These are phyloP conservation scores for Biston betularia DNA, from an alignment of 2,888 invertebrate genomes.

Conservation along the genomic window DNA sequence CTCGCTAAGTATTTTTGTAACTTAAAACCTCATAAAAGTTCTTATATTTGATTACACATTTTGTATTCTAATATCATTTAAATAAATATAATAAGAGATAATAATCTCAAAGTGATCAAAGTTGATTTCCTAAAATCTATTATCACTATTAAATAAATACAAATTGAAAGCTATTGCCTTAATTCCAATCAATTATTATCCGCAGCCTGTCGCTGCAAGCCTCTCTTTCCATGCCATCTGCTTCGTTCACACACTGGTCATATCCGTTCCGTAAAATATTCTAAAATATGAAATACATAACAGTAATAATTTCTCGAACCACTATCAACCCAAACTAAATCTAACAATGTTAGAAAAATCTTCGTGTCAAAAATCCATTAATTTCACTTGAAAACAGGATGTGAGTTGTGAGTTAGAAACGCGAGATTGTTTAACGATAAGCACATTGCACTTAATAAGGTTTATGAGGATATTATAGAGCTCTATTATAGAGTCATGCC, in stretches of 20 bases:
- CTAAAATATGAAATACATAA: background rate
- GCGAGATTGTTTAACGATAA: conserved; percentile 63
- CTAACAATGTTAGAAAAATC: conserved; percentile 51
- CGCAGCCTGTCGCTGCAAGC: too few species aligned
- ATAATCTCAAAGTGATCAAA: background rate
- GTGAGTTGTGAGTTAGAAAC: conserved; percentile 59
- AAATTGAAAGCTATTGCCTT: too few species aligned
- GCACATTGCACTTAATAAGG: conserved; percentile 54
- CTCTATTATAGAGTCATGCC: conserved; percentile 43
- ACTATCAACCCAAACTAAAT: conserved; percentile 16
- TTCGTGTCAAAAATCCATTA: conserved; percentile 66
- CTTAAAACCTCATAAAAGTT: background rate
- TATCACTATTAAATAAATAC: background rate
- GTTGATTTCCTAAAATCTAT: background rate
- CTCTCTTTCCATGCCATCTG: too few species aligned
- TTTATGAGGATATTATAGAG: conserved; percentile 52
- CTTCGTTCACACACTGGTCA: too few species aligned
- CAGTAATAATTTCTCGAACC: background rate
- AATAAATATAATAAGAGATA: background rate
- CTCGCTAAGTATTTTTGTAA: conserved; percentile 63
- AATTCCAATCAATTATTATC: too few species aligned
- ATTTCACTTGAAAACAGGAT: conserved; percentile 74
- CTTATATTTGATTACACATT: background rate
- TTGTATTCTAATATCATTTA: too few species aligned
- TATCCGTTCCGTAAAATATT: too few species aligned